Percentiles rank a stretch among this genome's conserved stretches.
phyloP scores from a whole-genome alignment of 2,797 vertebrate species.

The Borostomias antarcticus region DNA sequence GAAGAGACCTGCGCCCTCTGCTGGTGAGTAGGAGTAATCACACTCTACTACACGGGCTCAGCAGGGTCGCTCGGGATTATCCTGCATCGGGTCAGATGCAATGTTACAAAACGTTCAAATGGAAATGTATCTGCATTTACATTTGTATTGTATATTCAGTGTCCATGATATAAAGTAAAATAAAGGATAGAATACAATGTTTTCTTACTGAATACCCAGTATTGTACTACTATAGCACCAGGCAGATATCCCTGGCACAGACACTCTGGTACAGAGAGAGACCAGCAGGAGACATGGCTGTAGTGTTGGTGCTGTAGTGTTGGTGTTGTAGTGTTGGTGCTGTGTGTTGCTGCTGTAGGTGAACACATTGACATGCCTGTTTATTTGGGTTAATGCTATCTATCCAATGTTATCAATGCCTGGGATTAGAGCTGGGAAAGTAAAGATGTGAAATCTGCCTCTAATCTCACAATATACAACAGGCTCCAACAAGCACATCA shows the following conservation, averaged over 20 bases:
- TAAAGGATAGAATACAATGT: too few species aligned
- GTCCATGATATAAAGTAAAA: too few species aligned
- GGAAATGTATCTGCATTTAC: too few species aligned
- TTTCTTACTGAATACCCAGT: too few species aligned
- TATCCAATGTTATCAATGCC: too few species aligned
- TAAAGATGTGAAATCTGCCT: slow-evolving; percentile 39
- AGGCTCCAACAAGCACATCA: not conserved
- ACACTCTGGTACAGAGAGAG: too few species aligned
- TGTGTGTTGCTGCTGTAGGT: slow-evolving; percentile 9
- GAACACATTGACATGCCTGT: slow-evolving; percentile 28
- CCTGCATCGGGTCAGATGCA: not conserved
- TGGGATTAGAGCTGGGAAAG: slow-evolving; percentile 59
- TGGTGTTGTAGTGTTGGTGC: not conserved
- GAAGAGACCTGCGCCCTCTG: slow-evolving; percentile 51
- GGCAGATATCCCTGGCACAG: too few species aligned
- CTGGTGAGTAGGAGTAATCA: slow-evolving; percentile 45
- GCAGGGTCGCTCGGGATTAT: not conserved
- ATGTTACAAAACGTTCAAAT: too few species aligned
- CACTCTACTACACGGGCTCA: too few species aligned
- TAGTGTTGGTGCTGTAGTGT: not conserved
- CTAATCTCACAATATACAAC: slow-evolving; percentile 34
- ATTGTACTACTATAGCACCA: too few species aligned
- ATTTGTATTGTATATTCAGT: too few species aligned
- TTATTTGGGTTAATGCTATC: slow-evolving; percentile 68
- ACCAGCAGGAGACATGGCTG: not conserved